Evolutionary conservation across 2,888 invertebrate genomes (phyloP).

Genomic region (Hydrotaea cyrtoneurina): DNA sequence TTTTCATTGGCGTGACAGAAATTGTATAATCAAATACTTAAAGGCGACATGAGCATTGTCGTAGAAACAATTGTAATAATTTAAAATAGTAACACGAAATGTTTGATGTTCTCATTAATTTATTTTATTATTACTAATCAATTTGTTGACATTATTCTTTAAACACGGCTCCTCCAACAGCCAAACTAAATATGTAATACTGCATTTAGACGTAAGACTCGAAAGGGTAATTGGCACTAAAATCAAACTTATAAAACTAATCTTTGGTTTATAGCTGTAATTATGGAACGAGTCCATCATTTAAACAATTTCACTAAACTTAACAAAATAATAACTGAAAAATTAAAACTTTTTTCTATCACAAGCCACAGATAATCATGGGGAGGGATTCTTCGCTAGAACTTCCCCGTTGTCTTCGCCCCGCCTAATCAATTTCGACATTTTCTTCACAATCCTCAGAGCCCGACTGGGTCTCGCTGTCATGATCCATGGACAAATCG

Average conservation of each 20-base stretch:
- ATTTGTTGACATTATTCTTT: slow-evolving; percentile 22
- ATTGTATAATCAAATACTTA: too few species aligned
- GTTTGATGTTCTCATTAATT: slow-evolving; percentile 10
- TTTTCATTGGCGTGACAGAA: too few species aligned
- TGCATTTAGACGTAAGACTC: slow-evolving; percentile 28
- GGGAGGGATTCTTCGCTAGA: slow-evolving; percentile 18
- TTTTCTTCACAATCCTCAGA: slow-evolving; percentile 79
- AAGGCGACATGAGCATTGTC: too few species aligned
- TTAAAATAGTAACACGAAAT: too few species aligned
- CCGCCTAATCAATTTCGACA: slow-evolving; percentile 79
- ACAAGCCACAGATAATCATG: slow-evolving; percentile 49
- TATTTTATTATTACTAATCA: background rate
- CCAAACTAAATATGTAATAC: slow-evolving; percentile 23
- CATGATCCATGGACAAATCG: slow-evolving; percentile 56
- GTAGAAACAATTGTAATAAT: too few species aligned
- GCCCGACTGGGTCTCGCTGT: slow-evolving; percentile 74
- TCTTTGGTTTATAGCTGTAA: slow-evolving; percentile 47
- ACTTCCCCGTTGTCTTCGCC: slow-evolving; percentile 4
- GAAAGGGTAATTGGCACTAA: background rate
- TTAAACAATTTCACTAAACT: slow-evolving; percentile 27
- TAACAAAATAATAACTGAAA: slow-evolving; percentile 10
- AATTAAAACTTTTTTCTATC: slow-evolving; percentile 54
- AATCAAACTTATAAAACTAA: slow-evolving; percentile 21
- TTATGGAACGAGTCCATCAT: background rate
- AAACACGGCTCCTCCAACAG: slow-evolving; percentile 17